Evolutionary conservation across 2,113 vertebrate species (phyloP), one percentile per base, ranked within the genome.

Genomic region (Gorsachius goisagi): DNA sequence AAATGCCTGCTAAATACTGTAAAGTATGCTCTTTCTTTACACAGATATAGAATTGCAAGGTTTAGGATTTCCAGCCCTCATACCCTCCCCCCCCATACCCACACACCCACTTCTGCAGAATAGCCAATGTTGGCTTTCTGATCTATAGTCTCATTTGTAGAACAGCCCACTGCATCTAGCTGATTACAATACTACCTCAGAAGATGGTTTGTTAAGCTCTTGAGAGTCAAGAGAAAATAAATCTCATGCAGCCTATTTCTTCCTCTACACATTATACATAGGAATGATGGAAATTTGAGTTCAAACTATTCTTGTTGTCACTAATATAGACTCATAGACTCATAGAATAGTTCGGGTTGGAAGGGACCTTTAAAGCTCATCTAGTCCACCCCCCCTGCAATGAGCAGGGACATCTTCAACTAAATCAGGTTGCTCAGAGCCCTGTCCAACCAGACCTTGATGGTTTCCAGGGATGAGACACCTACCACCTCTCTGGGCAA

Each of bases 221-320:
- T 93, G 74, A 90, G 37, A 35, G 58, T 85, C 47, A 89, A 66
- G n/a, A 88, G 84, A 72, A 81, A 93, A 89, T 52, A 93, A 73
- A 87, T 60, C 53, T 91, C 59, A 55, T 17, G 20, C 41, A 76
- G 55, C 32, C 75, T 88, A 50, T 83, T 93, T 96, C 50, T 89
- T 85, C 47, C 50, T 83, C 58, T 64, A 71, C 26, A 26, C 7
- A 6, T 78, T 81, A 56, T 24, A 64, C 35, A 66, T 2, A 88
- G 62, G 62, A 76, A 63, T 58, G 85, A 88, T 55, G 30, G 67
- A 86, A 83, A 86, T 69, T 7, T n/a, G 32, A 80, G 63, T 66
- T 88, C 44, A 53, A 9, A 33, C 35, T 93, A 80, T 85, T 90
- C 75, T 62, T 85, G 21, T 92, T 90, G 58, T 94, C 6, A 2